Percentiles rank a stretch among this genome's conserved stretches.
Conservation (phyloP, 2,888 invertebrate genomes). For the Stegana nigrithorax region DNA sequence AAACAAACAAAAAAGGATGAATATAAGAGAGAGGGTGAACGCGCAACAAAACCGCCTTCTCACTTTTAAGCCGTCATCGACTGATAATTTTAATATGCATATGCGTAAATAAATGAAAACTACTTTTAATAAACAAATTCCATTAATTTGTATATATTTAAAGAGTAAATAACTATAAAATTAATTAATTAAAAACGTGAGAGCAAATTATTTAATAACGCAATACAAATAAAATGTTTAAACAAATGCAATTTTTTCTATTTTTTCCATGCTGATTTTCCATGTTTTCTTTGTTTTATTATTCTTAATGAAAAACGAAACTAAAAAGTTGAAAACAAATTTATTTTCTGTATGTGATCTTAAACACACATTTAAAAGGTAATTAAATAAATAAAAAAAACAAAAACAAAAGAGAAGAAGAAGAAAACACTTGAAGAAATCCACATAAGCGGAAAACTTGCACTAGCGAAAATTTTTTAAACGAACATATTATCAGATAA, state of each 20-base stretch:
- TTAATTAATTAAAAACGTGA: constrained; percentile 9
- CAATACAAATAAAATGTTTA: constrained; percentile 2
- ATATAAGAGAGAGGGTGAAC: constrained; percentile 25
- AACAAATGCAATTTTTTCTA: constrained; percentile 12
- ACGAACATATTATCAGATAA: constrained; percentile 31
- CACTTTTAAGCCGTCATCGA: constrained; percentile 56
- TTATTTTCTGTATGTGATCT: constrained; percentile 31
- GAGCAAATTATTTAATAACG: constrained; percentile 19
- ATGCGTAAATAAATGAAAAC: constrained; percentile 30
- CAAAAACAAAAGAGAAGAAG: constrained; percentile 18
- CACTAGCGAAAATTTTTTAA: constrained; percentile 57
- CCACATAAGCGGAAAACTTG: constrained; percentile 21
- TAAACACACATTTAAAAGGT: constrained; percentile 10
- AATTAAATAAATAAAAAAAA: constrained; percentile 22
- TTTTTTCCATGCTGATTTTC: background rate
- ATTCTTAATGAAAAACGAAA: constrained; percentile 2
- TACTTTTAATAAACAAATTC: constrained; percentile 25
- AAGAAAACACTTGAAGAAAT: constrained; percentile 4
- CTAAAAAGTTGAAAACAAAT: constrained; percentile 17
- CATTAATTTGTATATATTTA: constrained; percentile 37
- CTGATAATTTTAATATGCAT: constrained; percentile 62
- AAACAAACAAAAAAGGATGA: constrained; percentile 35
- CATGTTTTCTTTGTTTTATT: background rate
- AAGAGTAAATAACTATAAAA: constrained; percentile 18
- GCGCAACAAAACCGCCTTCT: constrained; percentile 23